Base-by-base conservation (phyloP, 1,140 invertebrate species). In the Pseudoatta argentina region DNA sequence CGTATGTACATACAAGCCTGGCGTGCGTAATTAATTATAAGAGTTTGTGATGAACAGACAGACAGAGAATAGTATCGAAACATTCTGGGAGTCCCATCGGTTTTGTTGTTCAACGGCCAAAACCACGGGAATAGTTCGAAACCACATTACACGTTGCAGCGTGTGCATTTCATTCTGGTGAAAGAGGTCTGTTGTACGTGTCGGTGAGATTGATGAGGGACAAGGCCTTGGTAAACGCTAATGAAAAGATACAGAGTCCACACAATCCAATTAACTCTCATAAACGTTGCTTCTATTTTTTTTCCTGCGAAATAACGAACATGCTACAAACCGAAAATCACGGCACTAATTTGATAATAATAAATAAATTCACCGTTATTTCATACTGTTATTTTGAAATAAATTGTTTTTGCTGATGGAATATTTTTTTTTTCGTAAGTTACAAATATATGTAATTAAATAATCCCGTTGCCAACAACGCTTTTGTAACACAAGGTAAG, bases 81-180 rank as follows among this genome's bases (percentile, higher is more conserved):
- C 71, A 73, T 79, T 76, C 69, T 48, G 44, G 30, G 64, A 87
- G 85, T 90, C 88, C 88, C 88, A 87, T 85, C 69, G 89, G 88
- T 87, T 89, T 90, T 87, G 89, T 90, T 87, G 89, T 89, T 87
- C 86, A 87, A 87, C 79, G 83, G 69, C 75, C 81, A 77, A 81
- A 90, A 90, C 88, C 88, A 30, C 79, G 63, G 75, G 86, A 82
- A 86, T 66, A 87, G 86, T 66, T 87, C 57, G 86, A 89, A 90
- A 90, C 88, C 88, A 27, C 88, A 79, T 90, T 89, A 87, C 89
- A 90, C 27, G 87, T 51, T 88, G 55, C 87, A 85, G 75, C 88
- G 55, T 72, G 88, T 76, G 88, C 88, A 57, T 89, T 89, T 89
- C 88, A 85, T 87, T 82, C 77, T 71, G 63, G 79, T 77, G 72